Percentiles rank a stretch among this genome's conserved stretches.
Evolutionary conservation across 2,113 vertebrate species (phyloP).

Genomic region (Ciconia boyciana): DNA sequence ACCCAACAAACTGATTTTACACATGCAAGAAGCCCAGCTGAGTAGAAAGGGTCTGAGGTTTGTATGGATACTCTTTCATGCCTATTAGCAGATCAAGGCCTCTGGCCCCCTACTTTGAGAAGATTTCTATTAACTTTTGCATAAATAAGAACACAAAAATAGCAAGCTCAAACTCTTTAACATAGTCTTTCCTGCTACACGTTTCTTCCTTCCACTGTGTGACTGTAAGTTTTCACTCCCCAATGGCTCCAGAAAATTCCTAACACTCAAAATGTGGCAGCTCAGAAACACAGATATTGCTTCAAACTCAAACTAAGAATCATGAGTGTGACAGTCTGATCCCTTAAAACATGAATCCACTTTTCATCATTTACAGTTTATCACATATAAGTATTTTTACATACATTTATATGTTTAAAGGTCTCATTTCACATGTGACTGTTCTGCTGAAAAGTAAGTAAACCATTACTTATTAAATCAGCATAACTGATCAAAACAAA

Average conservation of each 20-base stretch:
- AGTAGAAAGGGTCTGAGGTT: background rate
- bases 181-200: background rate
- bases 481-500: background rate
- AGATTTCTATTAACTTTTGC: background rate
- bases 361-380: background rate
- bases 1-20: background rate
- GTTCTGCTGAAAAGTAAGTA: background rate
- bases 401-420: background rate
- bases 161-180: background rate
- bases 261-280: background rate
- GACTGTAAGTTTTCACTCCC: background rate
- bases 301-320: background rate
- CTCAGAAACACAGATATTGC: background rate
- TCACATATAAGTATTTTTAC: background rate
- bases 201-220: background rate
- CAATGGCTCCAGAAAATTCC: background rate
- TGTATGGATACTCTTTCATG: background rate
- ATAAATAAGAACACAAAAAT: background rate
- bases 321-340: background rate
- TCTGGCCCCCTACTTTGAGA: background rate
- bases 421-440: background rate
- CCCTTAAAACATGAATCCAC: conserved; percentile 5
- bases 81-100: background rate
- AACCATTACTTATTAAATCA: background rate
- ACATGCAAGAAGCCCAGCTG: background rate